Conservation (phyloP, 64 coral and sea anemone species). For the Pachyseris speciosa region DNA sequence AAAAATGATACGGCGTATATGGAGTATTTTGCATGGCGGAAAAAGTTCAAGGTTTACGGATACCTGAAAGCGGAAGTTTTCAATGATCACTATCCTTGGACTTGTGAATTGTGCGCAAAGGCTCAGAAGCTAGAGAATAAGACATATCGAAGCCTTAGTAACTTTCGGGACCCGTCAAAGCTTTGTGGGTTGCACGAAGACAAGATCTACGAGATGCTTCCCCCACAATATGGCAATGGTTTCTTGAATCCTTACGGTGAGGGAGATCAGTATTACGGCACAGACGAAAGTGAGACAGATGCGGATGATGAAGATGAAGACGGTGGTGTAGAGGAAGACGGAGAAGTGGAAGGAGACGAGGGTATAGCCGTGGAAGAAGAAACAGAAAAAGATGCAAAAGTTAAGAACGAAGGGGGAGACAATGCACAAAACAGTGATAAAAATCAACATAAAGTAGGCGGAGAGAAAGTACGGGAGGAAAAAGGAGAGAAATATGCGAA, state of each 20-base stretch:
- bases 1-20: constrained; percentile 66
- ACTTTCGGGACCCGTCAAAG: background rate
- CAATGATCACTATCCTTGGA: constrained; percentile 31
- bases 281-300: background rate
- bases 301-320: background rate
- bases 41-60: constrained; percentile 12
- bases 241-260: background rate
- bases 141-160: background rate
- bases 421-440: too few relatives aligned
- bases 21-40: constrained; percentile 68
- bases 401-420: too few relatives aligned
- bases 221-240: background rate
- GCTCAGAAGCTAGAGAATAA: background rate
- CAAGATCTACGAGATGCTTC: background rate
- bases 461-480: too few relatives aligned
- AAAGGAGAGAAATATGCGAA: too few relatives aligned
- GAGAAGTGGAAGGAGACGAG: background rate
- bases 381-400: background rate
- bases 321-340: background rate
- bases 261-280: too few relatives aligned
- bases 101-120: constrained; percentile 38
- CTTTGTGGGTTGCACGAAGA: background rate
- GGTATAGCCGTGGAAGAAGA: background rate
- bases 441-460: too few relatives aligned
- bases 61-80: background rate